phyloP scores from a whole-genome alignment of 2,888 invertebrate species.

The Drosophila stalkeri region DNA sequence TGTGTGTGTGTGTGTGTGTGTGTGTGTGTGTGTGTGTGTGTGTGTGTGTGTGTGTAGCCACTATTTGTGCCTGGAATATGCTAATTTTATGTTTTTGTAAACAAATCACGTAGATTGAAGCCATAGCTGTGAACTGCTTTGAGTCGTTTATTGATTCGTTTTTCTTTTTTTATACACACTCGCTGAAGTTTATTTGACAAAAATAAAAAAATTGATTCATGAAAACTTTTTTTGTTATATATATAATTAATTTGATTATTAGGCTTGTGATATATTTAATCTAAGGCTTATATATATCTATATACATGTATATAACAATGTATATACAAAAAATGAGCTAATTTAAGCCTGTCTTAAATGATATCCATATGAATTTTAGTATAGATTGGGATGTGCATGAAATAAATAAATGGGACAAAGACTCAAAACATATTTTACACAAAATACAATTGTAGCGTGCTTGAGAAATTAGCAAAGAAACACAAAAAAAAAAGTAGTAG shows the following conservation, averaged over 20 bases:
- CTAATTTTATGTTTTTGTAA: conserved; percentile 67
- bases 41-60: conserved; percentile 10
- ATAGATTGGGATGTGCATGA: too few species aligned
- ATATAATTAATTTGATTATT: conserved; percentile 4
- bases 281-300: not conserved
- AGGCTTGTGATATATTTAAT: not conserved
- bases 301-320: too few species aligned
- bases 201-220: not conserved
- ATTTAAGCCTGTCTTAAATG: too few species aligned
- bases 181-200: conserved; percentile 1
- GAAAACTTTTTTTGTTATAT: not conserved
- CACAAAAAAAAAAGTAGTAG: too few species aligned
- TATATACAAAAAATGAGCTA: not conserved
- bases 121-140: conserved; percentile 6
- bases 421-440: too few species aligned
- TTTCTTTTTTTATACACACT: conserved; percentile 7
- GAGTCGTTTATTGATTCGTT: conserved; percentile 33
- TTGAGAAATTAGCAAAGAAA: too few species aligned
- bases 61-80: conserved; percentile 54
- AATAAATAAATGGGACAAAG: too few species aligned
- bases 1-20: conserved; percentile 6
- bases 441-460: too few species aligned
- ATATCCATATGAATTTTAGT: too few species aligned
- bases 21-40: conserved; percentile 3
- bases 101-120: conserved; percentile 73